These are phyloP conservation scores for Sminthurinus aureus DNA, from an alignment of 2,888 invertebrate species.

Conservation along the genomic window DNA sequence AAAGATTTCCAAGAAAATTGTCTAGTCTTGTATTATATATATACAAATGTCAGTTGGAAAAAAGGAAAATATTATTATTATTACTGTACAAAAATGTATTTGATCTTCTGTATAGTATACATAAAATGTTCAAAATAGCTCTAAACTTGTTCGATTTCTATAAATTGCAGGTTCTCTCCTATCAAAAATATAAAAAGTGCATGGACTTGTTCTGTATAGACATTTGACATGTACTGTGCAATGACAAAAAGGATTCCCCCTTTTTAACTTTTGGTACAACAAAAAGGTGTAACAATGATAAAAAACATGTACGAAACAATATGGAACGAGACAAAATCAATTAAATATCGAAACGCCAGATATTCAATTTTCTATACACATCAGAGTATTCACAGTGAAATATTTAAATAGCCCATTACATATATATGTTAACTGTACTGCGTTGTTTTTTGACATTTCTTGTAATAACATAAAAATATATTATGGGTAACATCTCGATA, in stretches of 20 bases:
- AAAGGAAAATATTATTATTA: not conserved
- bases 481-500: too few species aligned
- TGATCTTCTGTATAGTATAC: not conserved
- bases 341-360: not conserved
- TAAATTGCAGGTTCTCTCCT: not conserved
- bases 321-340: conserved; percentile 7
- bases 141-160: conserved; percentile 6
- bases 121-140: not conserved
- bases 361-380: not conserved
- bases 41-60: not conserved
- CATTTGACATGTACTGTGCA: conserved; percentile 33
- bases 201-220: not conserved
- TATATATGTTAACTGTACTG: too few species aligned
- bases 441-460: too few species aligned
- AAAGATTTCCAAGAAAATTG: not conserved
- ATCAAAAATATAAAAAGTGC: not conserved
- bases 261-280: conserved; percentile 19
- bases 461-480: too few species aligned
- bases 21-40: not conserved
- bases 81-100: too few species aligned
- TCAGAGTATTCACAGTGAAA: too few species aligned
- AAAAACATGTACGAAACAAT: not conserved
- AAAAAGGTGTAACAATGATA: not conserved
- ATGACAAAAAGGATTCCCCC: conserved; percentile 33
- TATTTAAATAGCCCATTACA: too few species aligned